Evolutionary conservation across 1,140 invertebrate genomes (phyloP).

Genomic region (Reticulitermes speratus): DNA sequence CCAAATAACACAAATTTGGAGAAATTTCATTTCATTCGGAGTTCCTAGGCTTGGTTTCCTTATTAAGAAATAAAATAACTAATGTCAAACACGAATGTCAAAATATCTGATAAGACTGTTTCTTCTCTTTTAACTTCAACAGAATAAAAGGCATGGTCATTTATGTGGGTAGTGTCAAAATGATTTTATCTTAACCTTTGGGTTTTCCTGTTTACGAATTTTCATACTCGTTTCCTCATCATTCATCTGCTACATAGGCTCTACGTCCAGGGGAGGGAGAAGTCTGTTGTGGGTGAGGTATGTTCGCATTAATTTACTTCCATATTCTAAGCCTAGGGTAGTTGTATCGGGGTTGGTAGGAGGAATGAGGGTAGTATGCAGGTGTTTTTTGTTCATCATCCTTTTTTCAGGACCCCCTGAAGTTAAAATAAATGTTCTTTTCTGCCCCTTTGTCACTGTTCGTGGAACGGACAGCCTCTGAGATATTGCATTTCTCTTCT

Average conservation of each 20-base stretch:
- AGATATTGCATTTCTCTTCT: not conserved
- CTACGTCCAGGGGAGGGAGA: not conserved
- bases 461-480: not conserved
- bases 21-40: too few species aligned
- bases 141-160: not conserved
- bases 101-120: too few species aligned
- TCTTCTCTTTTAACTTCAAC: not conserved
- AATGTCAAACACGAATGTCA: too few species aligned
- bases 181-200: not conserved
- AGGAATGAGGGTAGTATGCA: not conserved
- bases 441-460: slow-evolving; percentile 3
- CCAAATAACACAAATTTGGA: too few species aligned
- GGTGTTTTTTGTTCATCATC: not conserved
- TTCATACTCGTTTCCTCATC: not conserved
- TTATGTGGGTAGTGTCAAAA: slow-evolving; percentile 10
- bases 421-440: slow-evolving; percentile 20
- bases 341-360: not conserved
- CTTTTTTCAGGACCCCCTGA: slow-evolving; percentile 10
- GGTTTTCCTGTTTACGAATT: slow-evolving; percentile 1
- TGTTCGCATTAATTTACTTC: not conserved
- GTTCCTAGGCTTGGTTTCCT: too few species aligned
- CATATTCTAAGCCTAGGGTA: not conserved
- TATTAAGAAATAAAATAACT: too few species aligned
- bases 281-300: not conserved
- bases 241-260: not conserved